Evolutionary conservation across 2,888 invertebrate genomes (phyloP).

Genomic region (Sisyra nigra): DNA sequence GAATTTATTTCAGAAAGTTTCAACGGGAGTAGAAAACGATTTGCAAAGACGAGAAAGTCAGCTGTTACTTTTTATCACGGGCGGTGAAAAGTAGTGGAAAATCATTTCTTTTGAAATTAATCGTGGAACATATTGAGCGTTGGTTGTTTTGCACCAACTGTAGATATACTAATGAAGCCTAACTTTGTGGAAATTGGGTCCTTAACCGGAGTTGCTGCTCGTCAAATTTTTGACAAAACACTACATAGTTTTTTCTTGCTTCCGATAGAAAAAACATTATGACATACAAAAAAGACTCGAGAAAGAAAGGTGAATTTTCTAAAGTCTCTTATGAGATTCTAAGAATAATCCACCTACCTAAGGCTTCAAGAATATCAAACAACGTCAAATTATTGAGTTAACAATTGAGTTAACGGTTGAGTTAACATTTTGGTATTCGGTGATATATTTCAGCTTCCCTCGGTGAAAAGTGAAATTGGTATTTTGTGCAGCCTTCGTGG

Average conservation of each 20-base stretch:
- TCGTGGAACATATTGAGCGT: conserved; percentile 16
- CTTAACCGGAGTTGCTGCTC: conserved; percentile 8
- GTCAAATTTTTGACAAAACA: conserved; percentile 11
- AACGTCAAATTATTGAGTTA: too few relatives aligned
- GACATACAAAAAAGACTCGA: conserved; percentile 10
- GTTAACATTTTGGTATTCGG: conserved; percentile 14
- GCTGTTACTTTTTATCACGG: conserved; percentile 17
- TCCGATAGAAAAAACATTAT: conserved; percentile 12
- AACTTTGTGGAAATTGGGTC: conserved; percentile 11
- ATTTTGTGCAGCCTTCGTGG: conserved; percentile 13
- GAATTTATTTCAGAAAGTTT: conserved; percentile 9
- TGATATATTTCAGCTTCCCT: conserved; percentile 16
- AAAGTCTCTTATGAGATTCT: conserved; percentile 13
- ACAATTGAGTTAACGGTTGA: conserved; percentile 12
- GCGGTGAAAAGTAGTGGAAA: conserved; percentile 13
- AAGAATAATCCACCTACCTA: conserved; percentile 11
- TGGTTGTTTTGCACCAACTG: conserved; percentile 8
- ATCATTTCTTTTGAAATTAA: conserved; percentile 16
- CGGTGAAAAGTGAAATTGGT: conserved; percentile 17
- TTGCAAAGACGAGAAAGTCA: conserved; percentile 6
- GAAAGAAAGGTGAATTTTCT: conserved; percentile 16
- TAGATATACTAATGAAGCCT: conserved; percentile 7
- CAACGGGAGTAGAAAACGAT: conserved; percentile 5
- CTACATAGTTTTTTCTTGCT: conserved; percentile 11
- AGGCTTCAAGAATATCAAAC: conserved; percentile 11